Base-by-base conservation (phyloP, 2,797 vertebrate species). In the Heterohyrax brucei region DNA sequence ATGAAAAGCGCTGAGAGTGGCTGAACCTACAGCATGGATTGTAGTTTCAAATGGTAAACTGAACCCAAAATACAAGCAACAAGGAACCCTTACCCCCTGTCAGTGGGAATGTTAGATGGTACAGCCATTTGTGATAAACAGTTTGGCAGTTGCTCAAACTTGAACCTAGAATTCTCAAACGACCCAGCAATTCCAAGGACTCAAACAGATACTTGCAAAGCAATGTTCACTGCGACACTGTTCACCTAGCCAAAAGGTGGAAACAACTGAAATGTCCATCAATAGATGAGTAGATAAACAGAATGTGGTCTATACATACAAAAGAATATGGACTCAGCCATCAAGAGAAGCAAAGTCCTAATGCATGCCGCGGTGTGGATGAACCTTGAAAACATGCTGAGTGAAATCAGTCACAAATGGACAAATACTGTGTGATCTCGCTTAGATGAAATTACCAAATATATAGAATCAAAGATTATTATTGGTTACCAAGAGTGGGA, bases 11-110 rank as follows among this genome's bases (percentile, higher is more conserved):
- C 59, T 26, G 10, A 79, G 44, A 87, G 80, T 48, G 64, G 91
- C 84, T 72, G 24, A 91, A 92, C 64, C 66, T 66, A 90, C 19
- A 56, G 19, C 66, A 39, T 72, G 50, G 30, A 78, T 85, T 93
- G 28, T 59, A 75, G 78, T 96, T 95, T 87, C 33, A 46, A 91
- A 85, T 4, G 44, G 10, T 53, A n/a, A 92, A 75, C 53, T 83
- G 84, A 24, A 96, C 66, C 33, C 72, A 91, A 96, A 95, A 85
- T 87, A 48, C 48, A 79, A 84, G 73, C 7, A 4, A 19, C 68
- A 19, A 18, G 68, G 68, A 39, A 33, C 16, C 68, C 68, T 72
- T 16, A 33, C 70, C 33, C 70, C 8, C 16, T 39, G 18, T n/a
- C 22, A 33, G 9, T 73, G 33, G 33, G 33, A 73, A 73, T 39